phyloP scores from a whole-genome alignment of 2,113 vertebrate genomes.

The human (Homo sapiens) region GRCh38 chr2:89171501-89172000 shows the following conservation, averaged over 20 bases:
- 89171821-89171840: neutral
- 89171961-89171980: neutral
- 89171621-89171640: neutral
- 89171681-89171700: neutral
- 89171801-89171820: neutral
- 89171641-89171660: neutral
- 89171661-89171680: neutral
- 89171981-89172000: neutral
- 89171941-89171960: neutral
- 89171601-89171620: fast-evolving
- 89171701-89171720: neutral
- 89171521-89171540: too few relatives aligned
- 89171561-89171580: neutral
- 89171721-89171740: neutral
- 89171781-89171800: neutral
- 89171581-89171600: neutral
- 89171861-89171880: neutral
- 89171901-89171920: neutral
- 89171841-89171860: neutral
- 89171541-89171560: too few relatives aligned
- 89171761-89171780: neutral
- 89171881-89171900: neutral
- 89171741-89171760: neutral
- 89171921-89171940: neutral
- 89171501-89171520: too few relatives aligned